These are phyloP conservation scores for Glandiceps talaboti DNA, from an alignment of 53 echinoderm and acorn worm species.

Conservation along the genomic window DNA sequence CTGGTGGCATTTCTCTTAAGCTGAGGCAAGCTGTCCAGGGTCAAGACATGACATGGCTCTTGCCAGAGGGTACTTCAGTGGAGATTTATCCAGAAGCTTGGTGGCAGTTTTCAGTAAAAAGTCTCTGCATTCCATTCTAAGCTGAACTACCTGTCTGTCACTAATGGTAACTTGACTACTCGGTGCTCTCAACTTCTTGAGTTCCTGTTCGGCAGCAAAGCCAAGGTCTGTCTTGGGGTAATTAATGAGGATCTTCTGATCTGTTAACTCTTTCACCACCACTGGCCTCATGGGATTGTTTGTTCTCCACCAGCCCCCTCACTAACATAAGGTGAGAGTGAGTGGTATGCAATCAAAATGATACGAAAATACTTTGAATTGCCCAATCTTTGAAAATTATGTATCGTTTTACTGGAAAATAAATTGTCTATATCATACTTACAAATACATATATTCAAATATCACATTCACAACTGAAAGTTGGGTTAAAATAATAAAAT, in stretches of 20 bases:
- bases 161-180: background rate
- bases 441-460: too few species aligned
- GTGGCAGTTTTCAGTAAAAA: background rate
- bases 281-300: too few species aligned
- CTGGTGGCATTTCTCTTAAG: slow-evolving; percentile 18
- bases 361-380: too few species aligned
- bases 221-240: slow-evolving; percentile 16
- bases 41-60: slow-evolving; percentile 29
- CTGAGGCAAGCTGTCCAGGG: slow-evolving; percentile 26
- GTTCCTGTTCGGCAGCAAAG: slow-evolving; percentile 4
- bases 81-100: slow-evolving; percentile 42
- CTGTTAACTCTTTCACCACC: slow-evolving; percentile 5
- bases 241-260: slow-evolving; percentile 11
- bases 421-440: too few species aligned
- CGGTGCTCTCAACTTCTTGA: background rate
- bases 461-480: too few species aligned
- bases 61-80: slow-evolving; percentile 42
- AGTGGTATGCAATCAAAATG: too few species aligned
- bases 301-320: too few species aligned
- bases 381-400: too few species aligned
- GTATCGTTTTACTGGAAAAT: too few species aligned
- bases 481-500: too few species aligned
- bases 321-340: too few species aligned
- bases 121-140: slow-evolving; percentile 12
- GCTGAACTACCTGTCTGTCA: slow-evolving; percentile 7